These are phyloP conservation scores for Dermochelys coriacea DNA, from an alignment of 2,797 vertebrate species.

Conservation along the genomic window DNA sequence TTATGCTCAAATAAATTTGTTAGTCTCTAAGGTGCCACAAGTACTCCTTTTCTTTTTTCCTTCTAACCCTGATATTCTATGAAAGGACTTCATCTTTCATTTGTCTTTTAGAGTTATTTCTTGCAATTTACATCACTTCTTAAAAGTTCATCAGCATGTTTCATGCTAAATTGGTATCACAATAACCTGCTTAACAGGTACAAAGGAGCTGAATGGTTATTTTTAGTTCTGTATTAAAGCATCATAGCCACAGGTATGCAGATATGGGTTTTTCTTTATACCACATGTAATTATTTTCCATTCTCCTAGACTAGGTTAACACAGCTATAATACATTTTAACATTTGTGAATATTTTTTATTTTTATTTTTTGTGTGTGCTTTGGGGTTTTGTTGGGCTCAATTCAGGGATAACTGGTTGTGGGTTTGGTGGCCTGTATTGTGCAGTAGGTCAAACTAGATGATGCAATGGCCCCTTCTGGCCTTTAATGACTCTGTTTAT, in stretches of 20 bases:
- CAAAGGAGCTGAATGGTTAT: rapidly evolving
- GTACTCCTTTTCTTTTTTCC: no score
- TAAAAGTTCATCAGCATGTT: not conserved
- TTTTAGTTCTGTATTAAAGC: not conserved
- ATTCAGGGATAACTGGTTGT: not conserved
- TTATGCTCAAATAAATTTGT: no score
- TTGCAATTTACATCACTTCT: not conserved
- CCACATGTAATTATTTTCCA: not conserved
- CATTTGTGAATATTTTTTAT: not conserved
- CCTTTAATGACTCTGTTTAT: not conserved
- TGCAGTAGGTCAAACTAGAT: not conserved
- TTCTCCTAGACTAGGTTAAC: not conserved
- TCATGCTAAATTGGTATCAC: not conserved
- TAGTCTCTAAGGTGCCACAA: no score
- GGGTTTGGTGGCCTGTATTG: not conserved
- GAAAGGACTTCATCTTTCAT: not conserved
- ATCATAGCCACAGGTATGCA: not conserved
- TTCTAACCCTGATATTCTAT: no score
- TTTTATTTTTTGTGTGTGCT: not conserved
- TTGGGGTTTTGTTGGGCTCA: not conserved
- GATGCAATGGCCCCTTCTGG: not conserved
- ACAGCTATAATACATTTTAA: not conserved
- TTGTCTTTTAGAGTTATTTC: not conserved
- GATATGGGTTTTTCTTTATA: rapidly evolving
- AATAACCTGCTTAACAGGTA: not conserved